Percentiles rank a stretch among this genome's conserved stretches.
Conservation (phyloP, 37 sponge, comb jelly and placozoan genomes). For the Haliclona indistincta region DNA sequence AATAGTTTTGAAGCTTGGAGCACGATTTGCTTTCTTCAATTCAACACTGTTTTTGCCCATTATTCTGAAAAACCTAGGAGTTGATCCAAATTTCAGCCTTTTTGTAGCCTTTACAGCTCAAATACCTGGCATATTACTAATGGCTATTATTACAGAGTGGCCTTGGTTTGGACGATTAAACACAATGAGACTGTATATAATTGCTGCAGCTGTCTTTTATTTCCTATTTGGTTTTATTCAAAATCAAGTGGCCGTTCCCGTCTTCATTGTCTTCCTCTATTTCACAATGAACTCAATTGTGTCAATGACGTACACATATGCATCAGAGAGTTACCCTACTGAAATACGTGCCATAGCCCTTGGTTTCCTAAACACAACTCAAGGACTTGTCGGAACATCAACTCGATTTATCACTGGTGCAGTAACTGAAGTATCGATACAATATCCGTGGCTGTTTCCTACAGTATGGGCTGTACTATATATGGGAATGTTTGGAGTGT, state of each 20-base stretch:
- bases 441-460: constrained; percentile 47
- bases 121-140: constrained; percentile 58
- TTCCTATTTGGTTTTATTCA: constrained; percentile 37
- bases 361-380: neutral
- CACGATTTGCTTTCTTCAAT: constrained; percentile 16
- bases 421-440: neutral
- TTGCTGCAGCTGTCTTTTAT: constrained; percentile 12
- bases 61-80: constrained; percentile 10
- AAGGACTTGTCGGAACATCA: neutral
- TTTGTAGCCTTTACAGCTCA: constrained; percentile 40
- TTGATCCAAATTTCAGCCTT: constrained; percentile 41
- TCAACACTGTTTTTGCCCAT: constrained; percentile 39
- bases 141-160: constrained; percentile 68
- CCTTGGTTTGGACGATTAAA: constrained; percentile 53
- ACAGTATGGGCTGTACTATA: constrained; percentile 33
- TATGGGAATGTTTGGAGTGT: constrained; percentile 24
- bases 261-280: constrained; percentile 44
- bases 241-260: constrained; percentile 22
- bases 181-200: constrained; percentile 34
- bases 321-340: constrained; percentile 66
- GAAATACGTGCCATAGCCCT: constrained; percentile 13
- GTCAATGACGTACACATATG: constrained; percentile 46
- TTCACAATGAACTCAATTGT: constrained; percentile 40
- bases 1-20: constrained; percentile 1
- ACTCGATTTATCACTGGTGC: constrained; percentile 37